Base-by-base conservation (phyloP, 2,113 vertebrate genomes). In the Chlorodrepanis virens region DNA sequence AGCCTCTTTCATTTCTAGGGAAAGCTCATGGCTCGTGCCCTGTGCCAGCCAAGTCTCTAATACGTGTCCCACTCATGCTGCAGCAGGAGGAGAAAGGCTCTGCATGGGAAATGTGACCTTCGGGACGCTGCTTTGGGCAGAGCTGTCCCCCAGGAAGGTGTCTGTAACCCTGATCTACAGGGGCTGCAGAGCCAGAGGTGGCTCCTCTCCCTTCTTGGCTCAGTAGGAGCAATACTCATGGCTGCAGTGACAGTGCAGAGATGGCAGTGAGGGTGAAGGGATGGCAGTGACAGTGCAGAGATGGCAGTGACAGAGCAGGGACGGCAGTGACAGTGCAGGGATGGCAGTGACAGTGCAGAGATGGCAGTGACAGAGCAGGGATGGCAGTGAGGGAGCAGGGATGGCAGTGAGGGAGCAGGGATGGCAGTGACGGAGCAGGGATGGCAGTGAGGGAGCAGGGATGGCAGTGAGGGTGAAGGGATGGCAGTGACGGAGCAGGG, bases 41-140 rank as follows among this genome's bases (percentile, higher is more conserved):
- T 19, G 37, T 1, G 0, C 19, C 7, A 13, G 14, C 49, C 84
- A 56, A 39, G 9, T 25, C 47, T 52, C 33, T 17, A 12, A 23
- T 0, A 0, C 0, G 0, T 53, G 12, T 27, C 28, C 40, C 71
- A 33, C 60, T 67, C 0, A 0, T 31, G 47, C n/a, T 49, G 59
- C 54, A 65, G 24, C 44, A 44, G 65, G 69, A 71, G n/a, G 11
- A 18, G 16, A 87, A 75, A 40, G 23, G 24, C 31, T 78, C 13
- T 40, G 49, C 15, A 0, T 49, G 61, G 60, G 33, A 22, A 68
- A 45, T n/a, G 4, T 70, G 77, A n/a, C 23, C 29, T 59, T 31
- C 22, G 23, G 31, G 35, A 40, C 75, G 23, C 64, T 74, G 52
- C 56, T 78, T 56, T 76, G 56, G 28, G 14, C 8, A 7, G 31